These are phyloP conservation scores for Danio rerio DNA, from an alignment of 2,113 vertebrate species.

Conservation along the genomic window DNA sequence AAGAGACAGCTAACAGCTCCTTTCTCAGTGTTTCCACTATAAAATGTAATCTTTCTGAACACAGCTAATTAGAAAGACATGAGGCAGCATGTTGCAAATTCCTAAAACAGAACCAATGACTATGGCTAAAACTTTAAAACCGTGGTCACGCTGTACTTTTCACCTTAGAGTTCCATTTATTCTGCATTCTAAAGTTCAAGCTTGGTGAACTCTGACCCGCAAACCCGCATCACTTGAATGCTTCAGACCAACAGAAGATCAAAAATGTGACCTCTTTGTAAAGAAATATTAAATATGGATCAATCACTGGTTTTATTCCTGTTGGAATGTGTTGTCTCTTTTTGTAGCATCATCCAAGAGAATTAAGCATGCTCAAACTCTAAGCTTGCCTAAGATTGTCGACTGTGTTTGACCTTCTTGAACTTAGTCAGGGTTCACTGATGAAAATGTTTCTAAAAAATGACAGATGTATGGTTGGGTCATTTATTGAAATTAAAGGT, in stretches of 20 bases:
- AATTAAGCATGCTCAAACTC: no score
- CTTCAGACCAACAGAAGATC: no score
- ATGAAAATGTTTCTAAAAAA: neutral
- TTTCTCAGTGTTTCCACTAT: neutral
- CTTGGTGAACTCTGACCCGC: no score
- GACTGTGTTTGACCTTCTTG: neutral
- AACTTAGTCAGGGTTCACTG: neutral
- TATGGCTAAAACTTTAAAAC: neutral
- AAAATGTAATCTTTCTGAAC: neutral
- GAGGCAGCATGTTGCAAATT: neutral
- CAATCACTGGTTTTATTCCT: no score
- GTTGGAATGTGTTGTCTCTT: no score
- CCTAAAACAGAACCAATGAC: neutral
- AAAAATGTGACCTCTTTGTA: no score
- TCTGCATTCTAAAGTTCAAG: no score
- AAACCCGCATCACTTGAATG: no score
- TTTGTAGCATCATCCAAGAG: no score
- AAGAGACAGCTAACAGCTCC: conserved; percentile 4
- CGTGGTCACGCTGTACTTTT: no score
- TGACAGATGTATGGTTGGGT: neutral
- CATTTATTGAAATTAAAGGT: neutral
- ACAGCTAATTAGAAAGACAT: neutral
- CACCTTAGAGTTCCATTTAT: no score
- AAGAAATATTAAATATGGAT: no score
- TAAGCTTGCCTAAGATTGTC: neutral